phyloP scores from a whole-genome alignment of 2,797 vertebrate genomes.

The Allenopithecus nigroviridis region DNA sequence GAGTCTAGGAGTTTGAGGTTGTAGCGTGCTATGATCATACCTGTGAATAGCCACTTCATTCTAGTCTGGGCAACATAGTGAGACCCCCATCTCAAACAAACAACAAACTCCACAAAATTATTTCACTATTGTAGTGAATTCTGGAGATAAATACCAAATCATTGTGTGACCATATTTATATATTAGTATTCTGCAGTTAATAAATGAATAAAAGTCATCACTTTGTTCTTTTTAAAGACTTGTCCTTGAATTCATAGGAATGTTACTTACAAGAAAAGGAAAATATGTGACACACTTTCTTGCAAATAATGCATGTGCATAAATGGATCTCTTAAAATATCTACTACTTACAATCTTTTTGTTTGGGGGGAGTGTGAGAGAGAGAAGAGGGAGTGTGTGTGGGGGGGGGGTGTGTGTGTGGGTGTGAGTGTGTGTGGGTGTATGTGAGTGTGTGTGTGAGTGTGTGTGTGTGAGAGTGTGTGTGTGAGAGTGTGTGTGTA shows the following conservation, averaged over 20 bases:
- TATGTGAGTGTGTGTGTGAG: no score
- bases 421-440: not conserved
- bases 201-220: conserved; percentile 15
- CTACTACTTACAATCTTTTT: not conserved
- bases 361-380: not conserved
- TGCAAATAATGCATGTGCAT: not conserved
- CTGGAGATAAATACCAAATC: conserved; percentile 4
- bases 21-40: not conserved
- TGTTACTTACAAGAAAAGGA: conserved; percentile 33
- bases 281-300: not conserved
- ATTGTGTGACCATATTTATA: not conserved
- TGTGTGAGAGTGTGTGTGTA: not conserved
- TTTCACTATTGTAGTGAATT: not conserved
- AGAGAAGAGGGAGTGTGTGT: not conserved
- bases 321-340: not conserved
- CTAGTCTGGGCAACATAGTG: not conserved
- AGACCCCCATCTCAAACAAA: not conserved
- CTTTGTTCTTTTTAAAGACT: conserved; percentile 39
- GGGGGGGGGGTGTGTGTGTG: not conserved
- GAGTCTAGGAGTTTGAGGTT: not conserved
- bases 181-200: conserved; percentile 1
- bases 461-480: no score
- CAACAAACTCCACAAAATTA: not conserved
- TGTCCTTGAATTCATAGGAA: not conserved
- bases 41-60: not conserved